Base-by-base conservation (phyloP, 2,797 vertebrate species). In the Acipenser transmontanus region DNA sequence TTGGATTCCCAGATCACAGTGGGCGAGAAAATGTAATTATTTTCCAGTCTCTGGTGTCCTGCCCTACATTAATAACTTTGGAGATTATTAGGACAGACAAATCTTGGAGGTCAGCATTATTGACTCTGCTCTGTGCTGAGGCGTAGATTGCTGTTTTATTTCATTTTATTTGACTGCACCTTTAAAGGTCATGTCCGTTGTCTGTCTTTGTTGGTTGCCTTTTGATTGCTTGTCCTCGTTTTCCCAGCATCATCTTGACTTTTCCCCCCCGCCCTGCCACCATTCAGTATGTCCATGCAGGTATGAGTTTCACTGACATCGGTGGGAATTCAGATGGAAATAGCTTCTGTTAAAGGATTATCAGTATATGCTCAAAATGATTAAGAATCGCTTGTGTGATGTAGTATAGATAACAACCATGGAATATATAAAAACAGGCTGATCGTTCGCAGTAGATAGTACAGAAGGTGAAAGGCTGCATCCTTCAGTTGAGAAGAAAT, bases 51-150 rank as follows among this genome's bases (percentile, higher is more conserved):
- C 54, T 57, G 54, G 54, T 57, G 54, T 57, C 12, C 14, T n/a
- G 54, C 54, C 54, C 54, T 57, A 57, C 54, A 13, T 57, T 57
- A 57, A 57, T 57, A 57, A 57, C 54, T 57, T 57, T 57, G 12
- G 54, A 11, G 12, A 57, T n/a, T 57, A n/a, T 57, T 57, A 13
- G 54, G 54, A 14, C 9, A 57, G 54, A 57, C 54, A 57, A 57
- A 57, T 13, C 14, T 11, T 57, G 54, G 54, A 57, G 54, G 54
- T 57, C 54, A 57, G 54, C 9, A 1, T 57, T 57, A 57, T 57
- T 57, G 11, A 57, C 12, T n/a, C 6, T 0, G 14, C 4, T 57
- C 54, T 13, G 1, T 57, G 54, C 54, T 57, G 14, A 57, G 12
- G 54, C 54, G 4, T n/a, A 57, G 14, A 13, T 57, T 11, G 10